Percentiles rank a stretch among this genome's conserved stretches.
phyloP scores from a whole-genome alignment of 2,113 vertebrate genomes.

The Siniperca knerii region DNA sequence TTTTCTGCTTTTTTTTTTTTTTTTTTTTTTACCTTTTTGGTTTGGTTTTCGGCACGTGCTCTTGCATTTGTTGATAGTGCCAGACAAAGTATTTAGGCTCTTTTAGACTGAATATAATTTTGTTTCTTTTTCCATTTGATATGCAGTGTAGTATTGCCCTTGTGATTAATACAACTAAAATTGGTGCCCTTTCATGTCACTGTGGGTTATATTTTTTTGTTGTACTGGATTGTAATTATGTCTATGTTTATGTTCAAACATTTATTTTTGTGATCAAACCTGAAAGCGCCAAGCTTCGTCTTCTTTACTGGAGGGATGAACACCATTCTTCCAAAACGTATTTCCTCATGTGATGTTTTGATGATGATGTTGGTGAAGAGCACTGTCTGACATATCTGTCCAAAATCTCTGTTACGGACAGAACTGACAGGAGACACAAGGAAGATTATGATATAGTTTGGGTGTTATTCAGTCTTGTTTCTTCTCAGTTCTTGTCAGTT shows the following conservation, averaged over 20 bases:
- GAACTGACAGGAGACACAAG: too few relatives aligned
- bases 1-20: too few relatives aligned
- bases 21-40: slow-evolving; percentile 6
- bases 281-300: neutral
- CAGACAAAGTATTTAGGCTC: neutral
- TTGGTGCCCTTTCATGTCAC: neutral
- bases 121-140: neutral
- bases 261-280: neutral
- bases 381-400: neutral
- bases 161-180: neutral
- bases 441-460: too few relatives aligned
- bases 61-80: neutral
- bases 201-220: neutral
- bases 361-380: neutral
- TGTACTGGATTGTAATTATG: neutral
- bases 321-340: neutral
- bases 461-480: too few relatives aligned
- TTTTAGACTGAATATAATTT: neutral
- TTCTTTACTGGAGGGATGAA: neutral
- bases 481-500: too few relatives aligned
- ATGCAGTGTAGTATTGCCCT: too few relatives aligned
- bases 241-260: neutral
- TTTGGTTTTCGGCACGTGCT: neutral
- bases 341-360: neutral
- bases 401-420: neutral